These are phyloP conservation scores for Pinctada fucata DNA, from an alignment of 2,888 invertebrate genomes.

Conservation along the genomic window DNA sequence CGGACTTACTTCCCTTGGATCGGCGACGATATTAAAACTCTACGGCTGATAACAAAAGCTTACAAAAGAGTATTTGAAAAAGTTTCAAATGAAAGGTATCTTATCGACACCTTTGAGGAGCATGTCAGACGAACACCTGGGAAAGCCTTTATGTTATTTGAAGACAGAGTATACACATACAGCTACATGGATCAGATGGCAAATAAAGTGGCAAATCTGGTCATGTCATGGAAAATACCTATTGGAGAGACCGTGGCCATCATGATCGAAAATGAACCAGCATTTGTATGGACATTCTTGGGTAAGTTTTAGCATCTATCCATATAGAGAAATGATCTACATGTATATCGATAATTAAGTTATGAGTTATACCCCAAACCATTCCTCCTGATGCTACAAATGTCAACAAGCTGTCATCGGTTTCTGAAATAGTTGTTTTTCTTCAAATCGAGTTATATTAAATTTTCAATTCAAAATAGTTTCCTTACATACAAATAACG, in stretches of 20 bases:
- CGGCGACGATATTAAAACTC: slow-evolving; percentile 45
- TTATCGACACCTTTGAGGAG: slow-evolving; percentile 55
- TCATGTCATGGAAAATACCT: slow-evolving; percentile 45
- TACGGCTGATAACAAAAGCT: slow-evolving; percentile 6
- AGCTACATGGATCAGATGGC: slow-evolving; percentile 59
- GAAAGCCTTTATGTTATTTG: slow-evolving; percentile 57
- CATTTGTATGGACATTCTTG: slow-evolving; percentile 63
- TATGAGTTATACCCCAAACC: too few species aligned
- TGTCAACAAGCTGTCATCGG: too few species aligned
- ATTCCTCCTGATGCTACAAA: too few species aligned
- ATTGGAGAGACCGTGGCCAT: slow-evolving; percentile 58
- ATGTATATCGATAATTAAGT: too few species aligned
- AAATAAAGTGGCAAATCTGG: slow-evolving; percentile 60
- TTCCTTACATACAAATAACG: too few species aligned
- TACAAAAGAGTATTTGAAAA: background rate
- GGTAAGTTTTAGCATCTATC: slow-evolving; percentile 52
- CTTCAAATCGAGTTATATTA: too few species aligned
- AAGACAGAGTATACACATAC: slow-evolving; percentile 59
- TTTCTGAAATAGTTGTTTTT: too few species aligned
- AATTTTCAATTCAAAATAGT: too few species aligned
- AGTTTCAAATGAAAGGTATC: slow-evolving; percentile 18
- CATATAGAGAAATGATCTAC: too few species aligned
- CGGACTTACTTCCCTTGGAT: slow-evolving; percentile 53
- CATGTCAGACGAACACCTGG: slow-evolving; percentile 44
- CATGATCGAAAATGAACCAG: slow-evolving; percentile 61